Evolutionary conservation across 2,113 vertebrate species (phyloP).

Genomic region (Callithrix jacchus): DNA sequence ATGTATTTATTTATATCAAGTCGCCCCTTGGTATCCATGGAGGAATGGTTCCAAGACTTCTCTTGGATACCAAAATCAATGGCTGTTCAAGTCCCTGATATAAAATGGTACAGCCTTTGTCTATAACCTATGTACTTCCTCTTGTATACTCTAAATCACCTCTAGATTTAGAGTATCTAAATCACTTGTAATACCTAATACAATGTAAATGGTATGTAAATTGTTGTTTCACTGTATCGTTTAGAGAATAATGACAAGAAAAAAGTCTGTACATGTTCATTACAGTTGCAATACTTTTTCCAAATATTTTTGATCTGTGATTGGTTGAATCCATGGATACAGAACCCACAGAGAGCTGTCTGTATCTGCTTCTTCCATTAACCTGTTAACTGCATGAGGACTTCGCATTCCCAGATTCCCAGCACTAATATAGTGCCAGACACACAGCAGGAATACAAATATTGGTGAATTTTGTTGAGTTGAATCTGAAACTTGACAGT

Average conservation of each 20-base stretch:
- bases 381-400: background rate
- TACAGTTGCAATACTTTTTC: background rate
- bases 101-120: background rate
- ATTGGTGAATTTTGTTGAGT: background rate
- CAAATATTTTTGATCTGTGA: background rate
- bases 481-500: background rate
- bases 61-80: background rate
- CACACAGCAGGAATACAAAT: background rate
- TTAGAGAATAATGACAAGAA: background rate
- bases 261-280: background rate
- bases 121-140: background rate
- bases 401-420: background rate
- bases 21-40: background rate
- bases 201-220: background rate
- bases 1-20: background rate
- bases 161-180: no score
- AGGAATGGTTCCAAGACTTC: background rate
- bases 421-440: background rate
- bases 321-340: background rate
- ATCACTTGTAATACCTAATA: background rate
- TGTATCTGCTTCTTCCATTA: background rate
- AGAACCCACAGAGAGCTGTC: background rate
- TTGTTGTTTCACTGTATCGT: background rate
- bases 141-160: background rate
- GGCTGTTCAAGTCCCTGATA: background rate